Conservation (phyloP, 1,140 invertebrate genomes). For the Bombus sibiricus region DNA sequence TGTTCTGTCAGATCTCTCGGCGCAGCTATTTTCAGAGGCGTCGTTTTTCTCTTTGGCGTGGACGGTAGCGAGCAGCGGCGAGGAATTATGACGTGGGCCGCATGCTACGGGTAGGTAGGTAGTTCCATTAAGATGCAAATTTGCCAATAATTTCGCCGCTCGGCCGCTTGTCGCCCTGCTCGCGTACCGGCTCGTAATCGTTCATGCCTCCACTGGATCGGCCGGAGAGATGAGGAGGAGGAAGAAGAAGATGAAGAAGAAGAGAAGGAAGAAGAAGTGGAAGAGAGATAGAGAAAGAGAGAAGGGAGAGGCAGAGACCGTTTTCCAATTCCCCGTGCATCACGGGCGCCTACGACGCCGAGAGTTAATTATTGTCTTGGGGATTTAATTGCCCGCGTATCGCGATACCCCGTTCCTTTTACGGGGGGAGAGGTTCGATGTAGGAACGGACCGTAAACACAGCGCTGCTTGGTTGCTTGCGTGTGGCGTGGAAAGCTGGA, state of each 20-base stretch:
- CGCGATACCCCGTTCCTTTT: constrained; percentile 54
- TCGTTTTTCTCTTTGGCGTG: constrained; percentile 65
- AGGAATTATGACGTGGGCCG: constrained; percentile 78
- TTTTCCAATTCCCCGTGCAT: constrained; percentile 76
- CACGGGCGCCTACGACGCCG: constrained; percentile 72
- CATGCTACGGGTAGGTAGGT: constrained; percentile 68
- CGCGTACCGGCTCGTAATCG: constrained; percentile 64
- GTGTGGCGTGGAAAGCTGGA: constrained; percentile 56
- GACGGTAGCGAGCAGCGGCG: constrained; percentile 67
- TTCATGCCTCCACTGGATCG: constrained; percentile 58
- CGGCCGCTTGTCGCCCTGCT: constrained; percentile 74
- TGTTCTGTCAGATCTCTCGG: constrained; percentile 19
- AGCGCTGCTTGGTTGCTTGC: constrained; percentile 32
- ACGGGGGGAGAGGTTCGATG: not conserved
- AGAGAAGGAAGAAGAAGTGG: not conserved
- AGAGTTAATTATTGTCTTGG: constrained; percentile 79
- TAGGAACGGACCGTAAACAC: constrained; percentile 42
- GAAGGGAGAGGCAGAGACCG: constrained; percentile 46
- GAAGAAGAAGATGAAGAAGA: not conserved
- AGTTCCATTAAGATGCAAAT: constrained; percentile 83
- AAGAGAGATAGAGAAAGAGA: not conserved
- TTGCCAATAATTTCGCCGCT: constrained; percentile 78
- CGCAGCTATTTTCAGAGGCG: constrained; percentile 59
- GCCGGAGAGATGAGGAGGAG: not conserved
- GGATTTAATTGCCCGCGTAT: constrained; percentile 80